Base-by-base conservation (phyloP, 2,113 vertebrate species). In the Notothenia coriiceps region DNA sequence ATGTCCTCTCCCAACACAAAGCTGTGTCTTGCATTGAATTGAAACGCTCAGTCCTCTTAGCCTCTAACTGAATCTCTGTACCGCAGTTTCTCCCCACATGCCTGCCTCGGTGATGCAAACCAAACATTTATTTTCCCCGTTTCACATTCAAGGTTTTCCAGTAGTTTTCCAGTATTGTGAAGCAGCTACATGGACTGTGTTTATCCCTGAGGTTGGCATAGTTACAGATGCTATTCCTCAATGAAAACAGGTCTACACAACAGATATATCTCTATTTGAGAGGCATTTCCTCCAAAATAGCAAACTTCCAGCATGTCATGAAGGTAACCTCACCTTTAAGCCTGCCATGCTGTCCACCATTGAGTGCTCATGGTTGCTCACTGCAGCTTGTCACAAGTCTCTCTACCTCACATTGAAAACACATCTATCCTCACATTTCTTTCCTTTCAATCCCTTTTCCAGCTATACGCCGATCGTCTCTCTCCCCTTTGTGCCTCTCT, bases 401-500 rank as follows among this genome's bases (percentile, higher is more conserved):
- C 20, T n/a, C 44, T 0, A 17, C 29, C 47, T 4, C 35, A 15
- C 18, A 74, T 0, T 0, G 15, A 72, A 46, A 69, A 74, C 25
- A 71, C 3, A 40, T 78, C 55, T n/a, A 71, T 22, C 54, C 47
- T 76, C 61, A 55, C 46, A 29, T 72, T 74, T 76, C 56, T 66
- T 72, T 1, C 40, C 13, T 69, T 63, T 73, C 29, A 18, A 14
- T 47, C 17, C 10, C 47, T 69, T 43, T 29, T 55, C 15, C n/a
- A 52, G 59, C 60, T 76, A 62, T 18, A 62, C 18, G 47, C 33
- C 8, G 33, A 84, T 75, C 9, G 54, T 75, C 70, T 75, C 40
- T 55, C 70, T 54, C 59, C 75, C 29, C 64, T 76, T 69, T 75
- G 57, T 79, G 70, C 29, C 54, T 78, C 62, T 79, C 52, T 25